phyloP scores from a whole-genome alignment of 2,113 vertebrate species.

The Dunckerocampus dactyliophorus region DNA sequence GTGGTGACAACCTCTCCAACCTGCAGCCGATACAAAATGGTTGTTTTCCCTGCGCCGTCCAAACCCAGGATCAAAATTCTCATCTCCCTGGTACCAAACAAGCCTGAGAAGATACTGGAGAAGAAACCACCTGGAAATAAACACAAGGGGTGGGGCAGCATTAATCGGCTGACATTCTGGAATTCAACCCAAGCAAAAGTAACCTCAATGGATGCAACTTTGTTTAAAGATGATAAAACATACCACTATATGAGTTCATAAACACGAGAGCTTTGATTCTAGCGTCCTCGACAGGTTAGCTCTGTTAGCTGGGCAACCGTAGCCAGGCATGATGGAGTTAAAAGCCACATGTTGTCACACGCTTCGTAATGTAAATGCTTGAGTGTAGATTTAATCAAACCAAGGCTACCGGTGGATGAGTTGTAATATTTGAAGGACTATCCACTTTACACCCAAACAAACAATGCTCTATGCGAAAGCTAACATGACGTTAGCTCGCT shows the following conservation, averaged over 20 bases:
- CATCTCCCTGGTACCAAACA: slow-evolving; percentile 97
- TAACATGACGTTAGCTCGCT: not conserved
- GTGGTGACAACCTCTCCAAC: slow-evolving; percentile 98
- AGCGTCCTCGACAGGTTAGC: slow-evolving; percentile 5
- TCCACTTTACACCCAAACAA: not conserved
- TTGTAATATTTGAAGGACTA: not conserved
- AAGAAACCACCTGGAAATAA: slow-evolving; percentile 85
- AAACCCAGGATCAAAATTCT: slow-evolving; percentile 96
- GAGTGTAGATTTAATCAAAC: no score
- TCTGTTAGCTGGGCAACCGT: slow-evolving; percentile 21
- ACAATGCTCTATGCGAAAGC: slow-evolving; percentile 1
- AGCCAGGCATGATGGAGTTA: not conserved
- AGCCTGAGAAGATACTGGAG: slow-evolving; percentile 91
- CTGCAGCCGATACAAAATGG: slow-evolving; percentile 94
- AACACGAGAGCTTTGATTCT: not conserved
- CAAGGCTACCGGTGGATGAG: accelerated
- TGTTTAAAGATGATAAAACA: no score
- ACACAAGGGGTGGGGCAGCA: not conserved
- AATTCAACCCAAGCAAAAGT: no score
- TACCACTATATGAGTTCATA: not conserved
- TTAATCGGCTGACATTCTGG: no score
- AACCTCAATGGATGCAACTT: no score
- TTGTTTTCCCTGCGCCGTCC: slow-evolving; percentile 96
- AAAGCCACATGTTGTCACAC: not conserved
- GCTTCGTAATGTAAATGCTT: no score